Percentiles rank a stretch among this genome's conserved stretches.
phyloP scores from a whole-genome alignment of 2,888 invertebrate species.

The Xylophagus ater region DNA sequence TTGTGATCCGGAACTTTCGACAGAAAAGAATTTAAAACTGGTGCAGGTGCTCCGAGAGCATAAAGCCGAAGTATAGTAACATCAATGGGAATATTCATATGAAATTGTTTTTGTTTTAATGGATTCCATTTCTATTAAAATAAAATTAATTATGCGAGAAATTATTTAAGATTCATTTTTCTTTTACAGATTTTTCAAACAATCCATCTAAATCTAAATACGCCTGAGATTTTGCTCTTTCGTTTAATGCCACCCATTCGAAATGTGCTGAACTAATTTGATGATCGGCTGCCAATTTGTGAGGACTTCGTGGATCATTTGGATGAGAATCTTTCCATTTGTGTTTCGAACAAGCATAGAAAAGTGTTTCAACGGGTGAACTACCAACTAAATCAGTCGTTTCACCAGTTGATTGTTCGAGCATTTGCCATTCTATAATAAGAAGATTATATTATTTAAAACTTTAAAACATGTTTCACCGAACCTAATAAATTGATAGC shows the following conservation, averaged over 20 bases:
- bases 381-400: slow-evolving; percentile 21
- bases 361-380: slow-evolving; percentile 32
- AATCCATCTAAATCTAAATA: slow-evolving; percentile 32
- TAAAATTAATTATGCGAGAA: background rate
- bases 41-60: slow-evolving; percentile 31
- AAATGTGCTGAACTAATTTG: slow-evolving; percentile 51
- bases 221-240: slow-evolving; percentile 33
- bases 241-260: slow-evolving; percentile 58
- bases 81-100: slow-evolving; percentile 35
- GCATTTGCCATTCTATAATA: slow-evolving; percentile 19
- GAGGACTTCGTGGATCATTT: slow-evolving; percentile 27
- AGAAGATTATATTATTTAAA: no score
- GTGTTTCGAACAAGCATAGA: slow-evolving; percentile 30
- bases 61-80: slow-evolving; percentile 30
- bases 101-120: slow-evolving; percentile 34
- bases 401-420: slow-evolving; percentile 16
- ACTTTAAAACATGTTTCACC: no score
- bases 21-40: slow-evolving; percentile 33
- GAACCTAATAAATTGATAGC: slow-evolving; percentile 43
- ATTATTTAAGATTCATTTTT: background rate
- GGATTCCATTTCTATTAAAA: slow-evolving; percentile 28
- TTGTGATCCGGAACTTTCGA: slow-evolving; percentile 31
- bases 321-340: slow-evolving; percentile 31
- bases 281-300: slow-evolving; percentile 30
- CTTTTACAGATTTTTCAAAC: slow-evolving; percentile 17